Conservation (phyloP, 2,113 vertebrate species). For the Hippotragus niger region DNA sequence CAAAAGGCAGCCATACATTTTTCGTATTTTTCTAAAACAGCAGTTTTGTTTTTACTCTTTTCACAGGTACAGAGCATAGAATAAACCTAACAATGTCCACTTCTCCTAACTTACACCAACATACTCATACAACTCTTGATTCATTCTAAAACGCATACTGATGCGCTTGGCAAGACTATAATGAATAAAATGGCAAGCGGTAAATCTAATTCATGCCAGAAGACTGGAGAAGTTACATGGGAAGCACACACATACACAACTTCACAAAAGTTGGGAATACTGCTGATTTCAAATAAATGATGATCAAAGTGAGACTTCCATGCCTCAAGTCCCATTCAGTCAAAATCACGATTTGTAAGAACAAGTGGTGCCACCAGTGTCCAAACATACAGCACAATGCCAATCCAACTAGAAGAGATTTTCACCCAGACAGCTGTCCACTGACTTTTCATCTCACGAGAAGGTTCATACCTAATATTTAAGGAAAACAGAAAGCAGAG, state of each 20-base stretch:
- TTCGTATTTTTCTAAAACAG: conserved; percentile 50
- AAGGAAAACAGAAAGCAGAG: not conserved
- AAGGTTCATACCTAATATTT: conserved; percentile 87
- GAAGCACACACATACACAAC: conserved; percentile 59
- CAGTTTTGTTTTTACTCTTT: conserved; percentile 9
- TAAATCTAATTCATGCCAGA: conserved; percentile 79
- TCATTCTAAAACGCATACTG: conserved; percentile 43
- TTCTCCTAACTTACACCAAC: conserved; percentile 26
- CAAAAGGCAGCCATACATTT: conserved; percentile 67
- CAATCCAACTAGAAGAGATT: conserved; percentile 98
- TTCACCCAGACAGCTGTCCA: conserved; percentile 99
- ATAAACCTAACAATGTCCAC: not conserved
- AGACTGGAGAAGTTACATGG: conserved; percentile 58
- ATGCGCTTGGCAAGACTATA: conserved; percentile 66
- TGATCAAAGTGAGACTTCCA: not conserved
- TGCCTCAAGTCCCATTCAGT: conserved; percentile 78
- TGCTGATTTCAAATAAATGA: conserved; percentile 64
- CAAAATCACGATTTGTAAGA: conserved; percentile 97
- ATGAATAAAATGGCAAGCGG: conserved; percentile 67
- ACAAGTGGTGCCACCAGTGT: conserved; percentile 96
- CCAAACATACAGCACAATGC: conserved; percentile 96
- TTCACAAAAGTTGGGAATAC: conserved; percentile 66
- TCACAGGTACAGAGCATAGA: conserved; percentile 11
- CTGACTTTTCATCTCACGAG: conserved; percentile 90
- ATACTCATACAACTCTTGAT: conserved; percentile 20